Evolutionary conservation across 2,113 vertebrate genomes (phyloP).

Genomic region (Poicephalus meyeri): DNA sequence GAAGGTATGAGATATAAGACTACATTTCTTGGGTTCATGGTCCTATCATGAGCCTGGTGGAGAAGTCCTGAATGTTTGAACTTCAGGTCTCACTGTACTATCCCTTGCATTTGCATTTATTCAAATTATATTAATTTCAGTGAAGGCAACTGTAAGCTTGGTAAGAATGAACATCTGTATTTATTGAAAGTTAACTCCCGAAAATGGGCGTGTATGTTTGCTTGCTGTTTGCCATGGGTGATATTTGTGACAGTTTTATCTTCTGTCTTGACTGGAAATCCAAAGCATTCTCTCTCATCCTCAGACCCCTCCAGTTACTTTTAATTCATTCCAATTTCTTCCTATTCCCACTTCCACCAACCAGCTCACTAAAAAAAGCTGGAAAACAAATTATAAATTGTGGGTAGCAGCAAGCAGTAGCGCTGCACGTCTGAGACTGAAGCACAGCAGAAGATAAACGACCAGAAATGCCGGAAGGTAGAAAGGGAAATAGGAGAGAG

Average conservation of each 20-base stretch:
- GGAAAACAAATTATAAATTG: not conserved
- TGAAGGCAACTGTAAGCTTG: not conserved
- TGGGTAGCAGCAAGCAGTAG: not conserved
- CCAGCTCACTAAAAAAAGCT: not conserved
- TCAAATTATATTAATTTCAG: not conserved
- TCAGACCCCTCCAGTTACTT: not conserved
- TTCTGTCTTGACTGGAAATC: not conserved
- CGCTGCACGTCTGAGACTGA: not conserved
- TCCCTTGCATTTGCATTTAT: not conserved
- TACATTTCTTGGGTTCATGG: not conserved
- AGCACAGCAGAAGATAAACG: not conserved
- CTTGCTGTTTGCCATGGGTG: not conserved
- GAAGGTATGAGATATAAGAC: not conserved
- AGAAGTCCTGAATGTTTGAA: not conserved
- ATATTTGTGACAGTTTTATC: not conserved
- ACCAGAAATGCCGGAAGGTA: not conserved
- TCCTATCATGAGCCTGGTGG: constrained; percentile 38
- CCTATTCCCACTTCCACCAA: not conserved
- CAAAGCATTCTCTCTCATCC: not conserved
- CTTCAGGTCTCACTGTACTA: not conserved
- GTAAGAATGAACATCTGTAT: not conserved
- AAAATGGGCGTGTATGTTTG: not conserved
- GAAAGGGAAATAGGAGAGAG: not conserved
- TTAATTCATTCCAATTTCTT: not conserved
- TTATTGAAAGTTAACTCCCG: not conserved